Conservation (phyloP, 2,797 vertebrate genomes). For the Leptoclinus maculatus region DNA sequence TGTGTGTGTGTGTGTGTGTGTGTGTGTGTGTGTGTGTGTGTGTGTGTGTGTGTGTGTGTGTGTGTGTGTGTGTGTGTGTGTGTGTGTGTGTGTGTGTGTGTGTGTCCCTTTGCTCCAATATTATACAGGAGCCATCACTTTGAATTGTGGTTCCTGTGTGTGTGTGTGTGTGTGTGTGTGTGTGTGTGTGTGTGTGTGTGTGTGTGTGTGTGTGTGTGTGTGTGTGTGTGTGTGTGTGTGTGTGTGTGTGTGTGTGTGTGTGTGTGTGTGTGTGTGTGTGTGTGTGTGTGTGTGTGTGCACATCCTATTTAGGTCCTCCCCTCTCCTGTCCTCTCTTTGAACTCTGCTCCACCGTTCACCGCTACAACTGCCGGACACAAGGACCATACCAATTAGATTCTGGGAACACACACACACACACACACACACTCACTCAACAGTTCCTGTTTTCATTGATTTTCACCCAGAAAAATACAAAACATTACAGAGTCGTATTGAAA, state of each 20-base stretch:
- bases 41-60: constrained; percentile 16
- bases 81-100: constrained; percentile 11
- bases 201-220: constrained; percentile 6
- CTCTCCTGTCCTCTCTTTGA: constrained; percentile 79
- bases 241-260: background rate
- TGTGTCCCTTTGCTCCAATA: constrained; percentile 28
- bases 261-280: background rate
- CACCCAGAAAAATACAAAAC: background rate
- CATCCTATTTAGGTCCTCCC: constrained; percentile 40
- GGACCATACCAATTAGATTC: constrained; percentile 64
- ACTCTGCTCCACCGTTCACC: constrained; percentile 69
- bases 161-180: constrained; percentile 26
- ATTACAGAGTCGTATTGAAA: constrained; percentile 8
- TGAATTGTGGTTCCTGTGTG: constrained; percentile 34
- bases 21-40: constrained; percentile 20
- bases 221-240: background rate
- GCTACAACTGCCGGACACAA: constrained; percentile 61
- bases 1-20: no score
- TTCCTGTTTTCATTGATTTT: constrained; percentile 15
- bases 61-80: constrained; percentile 26
- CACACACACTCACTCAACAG: constrained; percentile 1
- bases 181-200: constrained; percentile 24
- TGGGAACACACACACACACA: constrained; percentile 12
- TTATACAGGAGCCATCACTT: constrained; percentile 30
- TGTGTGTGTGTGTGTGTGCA: background rate